These are phyloP conservation scores for Scyliorhinus canicula DNA, from an alignment of 2,797 vertebrate genomes.

Conservation along the genomic window DNA sequence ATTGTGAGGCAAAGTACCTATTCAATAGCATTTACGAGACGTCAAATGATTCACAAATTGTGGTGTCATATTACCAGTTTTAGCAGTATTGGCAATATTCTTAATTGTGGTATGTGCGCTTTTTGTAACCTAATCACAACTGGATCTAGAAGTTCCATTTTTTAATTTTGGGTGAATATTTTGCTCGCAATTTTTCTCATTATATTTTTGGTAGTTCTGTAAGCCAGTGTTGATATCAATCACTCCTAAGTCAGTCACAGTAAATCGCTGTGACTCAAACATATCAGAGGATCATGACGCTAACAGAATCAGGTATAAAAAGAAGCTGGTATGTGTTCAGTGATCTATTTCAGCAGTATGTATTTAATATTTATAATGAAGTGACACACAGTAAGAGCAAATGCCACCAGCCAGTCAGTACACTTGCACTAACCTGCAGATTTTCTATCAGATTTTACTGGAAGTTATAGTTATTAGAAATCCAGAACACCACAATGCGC, in stretches of 20 bases:
- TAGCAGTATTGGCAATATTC: not conserved
- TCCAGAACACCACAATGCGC: not conserved
- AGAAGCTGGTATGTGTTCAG: not conserved
- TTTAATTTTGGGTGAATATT: not conserved
- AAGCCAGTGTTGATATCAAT: not conserved
- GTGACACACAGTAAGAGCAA: not conserved
- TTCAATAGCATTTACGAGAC: not conserved
- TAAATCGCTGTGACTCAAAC: not conserved
- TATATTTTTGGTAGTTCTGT: not conserved
- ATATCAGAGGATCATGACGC: not conserved
- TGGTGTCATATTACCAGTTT: not conserved
- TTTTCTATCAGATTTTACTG: not conserved
- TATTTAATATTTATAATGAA: not conserved
- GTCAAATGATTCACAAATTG: not conserved
- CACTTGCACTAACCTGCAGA: not conserved
- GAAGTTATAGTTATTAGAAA: not conserved
- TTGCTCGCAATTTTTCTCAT: not conserved
- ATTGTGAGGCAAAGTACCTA: not conserved
- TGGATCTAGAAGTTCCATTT: not conserved
- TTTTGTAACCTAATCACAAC: not conserved
- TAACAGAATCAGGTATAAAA: not conserved
- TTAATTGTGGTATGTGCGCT: not conserved
- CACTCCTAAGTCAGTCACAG: not conserved
- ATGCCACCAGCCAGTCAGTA: not conserved
- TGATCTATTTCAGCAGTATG: not conserved